These are phyloP conservation scores for Strigops habroptila DNA, from an alignment of 2,113 vertebrate species.

Conservation along the genomic window DNA sequence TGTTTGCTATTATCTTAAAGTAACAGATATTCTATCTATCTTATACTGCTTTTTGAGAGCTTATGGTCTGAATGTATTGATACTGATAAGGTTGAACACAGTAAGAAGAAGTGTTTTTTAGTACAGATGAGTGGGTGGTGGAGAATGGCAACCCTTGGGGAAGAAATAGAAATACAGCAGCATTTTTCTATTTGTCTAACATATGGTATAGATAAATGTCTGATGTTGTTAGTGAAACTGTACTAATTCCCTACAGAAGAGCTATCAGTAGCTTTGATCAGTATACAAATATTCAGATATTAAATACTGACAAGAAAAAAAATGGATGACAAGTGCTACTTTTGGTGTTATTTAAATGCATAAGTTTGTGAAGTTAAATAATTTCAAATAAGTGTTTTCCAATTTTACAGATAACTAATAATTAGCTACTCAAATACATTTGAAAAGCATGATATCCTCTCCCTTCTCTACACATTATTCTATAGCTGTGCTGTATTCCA, in stretches of 20 bases:
- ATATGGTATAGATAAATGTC: conserved; percentile 1
- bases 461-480: conserved; percentile 8
- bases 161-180: conserved; percentile 8
- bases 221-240: not conserved
- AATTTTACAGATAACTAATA: not conserved
- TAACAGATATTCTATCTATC: not conserved
- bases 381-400: not conserved
- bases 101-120: not conserved
- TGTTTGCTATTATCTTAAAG: not conserved
- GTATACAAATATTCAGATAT: not conserved
- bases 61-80: not conserved
- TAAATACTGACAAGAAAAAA: not conserved
- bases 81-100: not conserved
- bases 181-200: not conserved
- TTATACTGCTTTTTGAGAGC: not conserved
- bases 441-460: not conserved
- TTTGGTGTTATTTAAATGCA: not conserved
- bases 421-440: not conserved
- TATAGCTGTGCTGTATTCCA: not conserved
- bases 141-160: conserved; percentile 1
- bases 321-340: not conserved
- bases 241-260: not conserved
- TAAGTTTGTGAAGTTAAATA: not conserved
- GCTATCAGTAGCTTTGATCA: not conserved
- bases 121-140: not conserved